Conservation (phyloP, 1,140 invertebrate genomes). For the Drosophila kohkoa region DNA sequence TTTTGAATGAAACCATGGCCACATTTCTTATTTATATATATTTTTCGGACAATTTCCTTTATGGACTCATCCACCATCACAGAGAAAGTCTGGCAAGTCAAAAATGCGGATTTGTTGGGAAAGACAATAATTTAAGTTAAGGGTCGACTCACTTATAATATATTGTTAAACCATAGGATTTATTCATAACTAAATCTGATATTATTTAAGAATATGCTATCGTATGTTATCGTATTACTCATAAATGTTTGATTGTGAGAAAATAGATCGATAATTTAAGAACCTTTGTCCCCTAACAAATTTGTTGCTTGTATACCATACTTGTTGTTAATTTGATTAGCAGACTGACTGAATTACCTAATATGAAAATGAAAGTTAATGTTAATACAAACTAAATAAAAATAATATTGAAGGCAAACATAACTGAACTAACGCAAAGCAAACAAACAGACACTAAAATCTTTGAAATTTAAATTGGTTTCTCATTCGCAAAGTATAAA, state of each 20-base stretch:
- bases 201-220: background rate
- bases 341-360: background rate
- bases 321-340: no score
- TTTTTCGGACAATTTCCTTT: slow-evolving; percentile 41
- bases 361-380: slow-evolving; percentile 8
- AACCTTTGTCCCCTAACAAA: no score
- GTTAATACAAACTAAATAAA: background rate
- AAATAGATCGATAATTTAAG: no score
- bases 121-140: slow-evolving; percentile 72
- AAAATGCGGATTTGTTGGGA: slow-evolving; percentile 62
- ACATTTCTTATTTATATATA: slow-evolving; percentile 36
- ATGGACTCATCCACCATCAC: slow-evolving; percentile 22
- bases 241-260: no score
- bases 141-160: slow-evolving; percentile 50
- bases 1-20: background rate
- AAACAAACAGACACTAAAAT: slow-evolving; percentile 48
- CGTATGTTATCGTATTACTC: background rate
- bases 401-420: background rate
- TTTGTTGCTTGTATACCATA: no score
- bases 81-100: slow-evolving; percentile 60
- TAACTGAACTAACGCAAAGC: slow-evolving; percentile 1
- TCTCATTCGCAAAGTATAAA: slow-evolving; percentile 51
- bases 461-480: slow-evolving; percentile 41
- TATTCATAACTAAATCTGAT: slow-evolving; percentile 17
- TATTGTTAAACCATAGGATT: slow-evolving; percentile 41